Percentiles rank a stretch among this genome's conserved stretches.
These are phyloP conservation scores for Oxyteleia sp. DNA, from an alignment of 2,888 invertebrate species.

Conservation along the genomic window DNA sequence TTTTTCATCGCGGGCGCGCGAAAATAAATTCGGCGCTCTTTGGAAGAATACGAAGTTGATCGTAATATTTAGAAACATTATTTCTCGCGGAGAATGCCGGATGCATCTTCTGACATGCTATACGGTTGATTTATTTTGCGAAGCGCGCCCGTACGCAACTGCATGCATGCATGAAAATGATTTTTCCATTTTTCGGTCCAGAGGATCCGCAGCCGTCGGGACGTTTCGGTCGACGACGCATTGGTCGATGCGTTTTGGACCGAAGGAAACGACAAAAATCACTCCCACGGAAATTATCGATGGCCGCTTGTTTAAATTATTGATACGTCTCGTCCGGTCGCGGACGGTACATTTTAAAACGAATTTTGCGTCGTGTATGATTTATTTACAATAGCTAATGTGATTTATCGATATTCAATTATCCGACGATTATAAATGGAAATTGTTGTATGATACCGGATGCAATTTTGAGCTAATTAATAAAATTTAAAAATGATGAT, in stretches of 20 bases:
- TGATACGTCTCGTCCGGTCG: not conserved
- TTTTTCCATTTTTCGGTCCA: conserved; percentile 64
- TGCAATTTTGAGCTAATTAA: not conserved
- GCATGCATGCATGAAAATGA: conserved; percentile 62
- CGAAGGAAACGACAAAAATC: conserved; percentile 39
- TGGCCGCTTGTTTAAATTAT: conserved; percentile 17
- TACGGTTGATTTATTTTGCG: conserved; percentile 52
- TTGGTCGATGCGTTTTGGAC: conserved; percentile 13
- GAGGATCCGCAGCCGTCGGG: conserved; percentile 15
- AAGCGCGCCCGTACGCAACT: conserved; percentile 35
- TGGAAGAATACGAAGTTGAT: conserved; percentile 39
- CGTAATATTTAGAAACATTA: conserved; percentile 54
- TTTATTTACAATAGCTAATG: conserved; percentile 17
- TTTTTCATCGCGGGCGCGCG: conserved; percentile 4
- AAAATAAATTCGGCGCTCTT: conserved; percentile 38
- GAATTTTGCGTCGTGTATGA: not conserved
- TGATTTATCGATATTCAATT: conserved; percentile 35
- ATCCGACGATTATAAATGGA: conserved; percentile 26
- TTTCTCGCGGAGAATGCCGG: conserved; percentile 32
- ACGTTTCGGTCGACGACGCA: conserved; percentile 15
- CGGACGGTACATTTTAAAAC: not conserved
- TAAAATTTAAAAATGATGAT: not conserved
- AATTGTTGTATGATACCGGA: not conserved
- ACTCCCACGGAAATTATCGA: conserved; percentile 25
- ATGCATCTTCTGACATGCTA: conserved; percentile 45